Evolutionary conservation across 1,140 invertebrate species (phyloP).

Genomic region (Alviniconcha marisindica): DNA sequence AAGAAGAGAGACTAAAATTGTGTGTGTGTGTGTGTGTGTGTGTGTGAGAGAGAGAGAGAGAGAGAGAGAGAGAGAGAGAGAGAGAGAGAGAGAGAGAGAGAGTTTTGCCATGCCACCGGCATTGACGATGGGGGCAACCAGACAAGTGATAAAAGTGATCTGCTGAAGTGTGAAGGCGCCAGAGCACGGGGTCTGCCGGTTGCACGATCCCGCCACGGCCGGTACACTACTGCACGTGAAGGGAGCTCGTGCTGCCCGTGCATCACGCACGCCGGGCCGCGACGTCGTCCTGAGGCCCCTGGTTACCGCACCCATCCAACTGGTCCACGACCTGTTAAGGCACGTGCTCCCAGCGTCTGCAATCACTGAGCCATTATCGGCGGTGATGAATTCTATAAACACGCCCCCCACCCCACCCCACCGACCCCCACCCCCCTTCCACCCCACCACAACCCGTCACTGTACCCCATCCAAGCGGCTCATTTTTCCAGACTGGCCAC

Average conservation of each 20-base stretch:
- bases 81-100: slow-evolving; percentile 5
- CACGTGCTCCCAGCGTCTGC: not conserved
- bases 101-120: no score
- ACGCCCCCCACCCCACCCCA: no score
- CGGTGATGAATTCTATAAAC: slow-evolving; percentile 8
- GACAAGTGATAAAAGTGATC: no score
- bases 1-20: not conserved
- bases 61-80: not conserved
- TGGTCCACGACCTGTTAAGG: not conserved
- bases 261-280: not conserved
- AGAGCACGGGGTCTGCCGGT: no score
- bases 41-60: not conserved
- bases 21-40: not conserved
- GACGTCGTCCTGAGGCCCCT: not conserved
- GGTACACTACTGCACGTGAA: no score
- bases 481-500: not conserved
- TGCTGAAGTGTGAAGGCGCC: not conserved
- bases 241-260: not conserved
- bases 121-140: no score
- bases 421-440: not conserved
- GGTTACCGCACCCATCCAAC: not conserved
- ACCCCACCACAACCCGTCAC: no score
- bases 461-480: not conserved
- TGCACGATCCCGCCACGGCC: no score
- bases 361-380: slow-evolving; percentile 9